These are phyloP conservation scores for Cynopterus sphinx DNA, from an alignment of 2,797 vertebrate species.

Conservation along the genomic window DNA sequence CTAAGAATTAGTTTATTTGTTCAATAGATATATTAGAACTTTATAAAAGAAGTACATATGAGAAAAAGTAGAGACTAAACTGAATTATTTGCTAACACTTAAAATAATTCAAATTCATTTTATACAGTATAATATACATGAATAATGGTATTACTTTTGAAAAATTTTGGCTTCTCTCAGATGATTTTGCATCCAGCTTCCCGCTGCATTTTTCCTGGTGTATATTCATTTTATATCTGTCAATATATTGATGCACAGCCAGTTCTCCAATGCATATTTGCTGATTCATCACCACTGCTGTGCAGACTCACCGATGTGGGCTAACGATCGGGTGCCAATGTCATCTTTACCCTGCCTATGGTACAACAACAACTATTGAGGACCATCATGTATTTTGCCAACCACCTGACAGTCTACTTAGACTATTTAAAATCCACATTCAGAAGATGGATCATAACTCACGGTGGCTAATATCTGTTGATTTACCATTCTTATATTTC, in stretches of 20 bases:
- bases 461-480: slow-evolving; percentile 47
- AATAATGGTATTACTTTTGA: neutral
- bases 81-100: neutral
- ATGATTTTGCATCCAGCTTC: neutral
- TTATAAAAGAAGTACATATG: neutral
- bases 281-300: neutral
- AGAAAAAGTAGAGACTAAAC: neutral
- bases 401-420: neutral
- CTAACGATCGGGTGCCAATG: neutral
- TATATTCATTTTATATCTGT: neutral
- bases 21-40: neutral
- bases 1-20: slow-evolving; percentile 28
- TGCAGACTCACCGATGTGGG: neutral
- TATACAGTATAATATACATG: neutral
- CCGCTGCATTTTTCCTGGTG: neutral
- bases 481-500: slow-evolving; percentile 36
- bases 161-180: neutral
- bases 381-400: neutral
- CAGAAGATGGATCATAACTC: slow-evolving; percentile 1
- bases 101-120: slow-evolving; percentile 16
- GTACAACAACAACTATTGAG: neutral
- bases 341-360: neutral
- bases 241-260: neutral
- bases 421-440: slow-evolving; percentile 10
- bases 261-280: neutral